A percentile compares a stretch with the other conserved stretches of the same genome.
These are phyloP conservation scores for Echiichthys vipera DNA, from an alignment of 2,797 vertebrate genomes.

Conservation along the genomic window DNA sequence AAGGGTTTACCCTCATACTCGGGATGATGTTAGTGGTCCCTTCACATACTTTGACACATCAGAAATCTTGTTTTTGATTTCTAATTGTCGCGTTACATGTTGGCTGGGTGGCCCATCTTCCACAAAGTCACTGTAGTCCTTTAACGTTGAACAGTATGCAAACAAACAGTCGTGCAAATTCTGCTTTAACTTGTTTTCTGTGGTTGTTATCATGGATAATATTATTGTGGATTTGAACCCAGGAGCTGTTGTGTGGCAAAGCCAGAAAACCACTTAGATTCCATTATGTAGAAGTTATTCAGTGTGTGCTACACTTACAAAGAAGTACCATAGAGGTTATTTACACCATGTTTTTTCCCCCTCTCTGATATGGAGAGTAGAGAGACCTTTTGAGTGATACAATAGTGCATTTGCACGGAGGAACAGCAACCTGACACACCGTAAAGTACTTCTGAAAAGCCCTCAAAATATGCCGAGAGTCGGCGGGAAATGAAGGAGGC, in stretches of 20 bases:
- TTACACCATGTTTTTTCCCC: slow-evolving; percentile 52
- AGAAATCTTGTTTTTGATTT: neutral
- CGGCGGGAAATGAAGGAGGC: slow-evolving; percentile 73
- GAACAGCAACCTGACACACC: slow-evolving; percentile 73
- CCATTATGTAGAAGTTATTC: slow-evolving; percentile 50
- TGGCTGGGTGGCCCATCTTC: neutral
- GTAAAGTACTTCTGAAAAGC: slow-evolving; percentile 80
- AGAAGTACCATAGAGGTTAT: slow-evolving; percentile 60
- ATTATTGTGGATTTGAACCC: slow-evolving; percentile 35
- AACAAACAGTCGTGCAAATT: neutral
- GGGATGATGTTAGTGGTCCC: neutral
- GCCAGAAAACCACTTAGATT: slow-evolving; percentile 48
- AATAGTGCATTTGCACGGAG: slow-evolving; percentile 74
- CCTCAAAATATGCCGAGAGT: slow-evolving; percentile 71
- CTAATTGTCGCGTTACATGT: neutral
- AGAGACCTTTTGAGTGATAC: slow-evolving; percentile 76
- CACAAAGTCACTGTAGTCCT: neutral
- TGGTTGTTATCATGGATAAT: neutral
- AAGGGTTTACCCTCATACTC: neutral
- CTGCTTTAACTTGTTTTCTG: slow-evolving; percentile 9
- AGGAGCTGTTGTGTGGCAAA: slow-evolving; percentile 38
- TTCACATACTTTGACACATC: neutral
- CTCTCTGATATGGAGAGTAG: slow-evolving; percentile 48
- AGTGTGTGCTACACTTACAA: slow-evolving; percentile 33
- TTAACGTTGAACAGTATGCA: neutral